phyloP scores from a whole-genome alignment of 2,888 invertebrate genomes.

The Stegophylla sp. region DNA sequence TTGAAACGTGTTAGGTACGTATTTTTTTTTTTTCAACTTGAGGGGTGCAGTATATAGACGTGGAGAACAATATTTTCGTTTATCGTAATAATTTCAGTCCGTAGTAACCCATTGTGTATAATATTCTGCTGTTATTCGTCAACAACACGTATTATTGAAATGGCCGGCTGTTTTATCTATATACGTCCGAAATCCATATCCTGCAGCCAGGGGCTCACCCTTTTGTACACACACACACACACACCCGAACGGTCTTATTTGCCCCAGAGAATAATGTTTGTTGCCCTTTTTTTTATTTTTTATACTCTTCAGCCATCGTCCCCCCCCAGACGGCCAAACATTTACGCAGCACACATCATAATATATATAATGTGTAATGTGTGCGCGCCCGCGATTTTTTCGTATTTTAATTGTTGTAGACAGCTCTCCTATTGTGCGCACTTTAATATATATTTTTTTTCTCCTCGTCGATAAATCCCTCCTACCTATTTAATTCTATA shows the following conservation, averaged over 20 bases:
- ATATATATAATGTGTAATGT: too few relatives aligned
- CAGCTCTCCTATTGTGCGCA: conserved; percentile 28
- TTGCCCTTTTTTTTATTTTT: conserved; percentile 47
- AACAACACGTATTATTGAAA: conserved; percentile 57
- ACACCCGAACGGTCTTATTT: conserved; percentile 31
- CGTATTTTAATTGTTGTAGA: conserved; percentile 57
- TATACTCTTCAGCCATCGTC: conserved; percentile 32
- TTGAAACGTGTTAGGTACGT: conserved; percentile 53
- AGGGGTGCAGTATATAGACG: conserved; percentile 33
- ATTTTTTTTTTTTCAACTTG: not conserved
- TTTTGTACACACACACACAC: not conserved
- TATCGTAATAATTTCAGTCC: conserved; percentile 52
- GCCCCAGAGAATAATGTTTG: conserved; percentile 56
- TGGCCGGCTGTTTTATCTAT: conserved; percentile 50
- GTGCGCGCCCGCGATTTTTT: conserved; percentile 38
- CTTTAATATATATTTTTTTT: conserved; percentile 17
- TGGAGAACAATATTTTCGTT: conserved; percentile 57
- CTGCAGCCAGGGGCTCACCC: conserved; percentile 39
- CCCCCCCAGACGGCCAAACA: conserved; percentile 6
- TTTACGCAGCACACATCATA: conserved; percentile 41
- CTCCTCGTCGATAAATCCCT: conserved; percentile 51
- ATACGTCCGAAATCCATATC: conserved; percentile 39
- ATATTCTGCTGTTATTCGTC: conserved; percentile 40
- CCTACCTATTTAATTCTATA: conserved; percentile 55
- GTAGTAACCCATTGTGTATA: conserved; percentile 30